Conservation (phyloP, 1,140 invertebrate genomes). For the Helicoverpa armigera region DNA sequence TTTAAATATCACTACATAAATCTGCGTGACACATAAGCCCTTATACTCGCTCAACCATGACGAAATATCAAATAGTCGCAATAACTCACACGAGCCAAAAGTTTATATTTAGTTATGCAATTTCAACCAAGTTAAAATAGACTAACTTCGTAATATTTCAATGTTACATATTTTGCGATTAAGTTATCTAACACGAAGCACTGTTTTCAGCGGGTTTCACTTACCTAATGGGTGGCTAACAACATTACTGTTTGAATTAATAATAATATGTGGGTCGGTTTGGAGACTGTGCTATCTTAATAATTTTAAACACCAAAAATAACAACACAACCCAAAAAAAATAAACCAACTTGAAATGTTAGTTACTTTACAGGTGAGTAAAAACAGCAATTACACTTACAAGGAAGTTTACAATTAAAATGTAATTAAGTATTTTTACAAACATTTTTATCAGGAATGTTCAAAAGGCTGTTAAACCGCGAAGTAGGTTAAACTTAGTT, state of each 20-base stretch:
- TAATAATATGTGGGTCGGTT: slow-evolving; percentile 18
- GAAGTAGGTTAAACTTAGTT: slow-evolving; percentile 70
- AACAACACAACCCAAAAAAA: not conserved
- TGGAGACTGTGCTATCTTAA: not conserved
- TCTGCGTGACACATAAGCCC: slow-evolving; percentile 36
- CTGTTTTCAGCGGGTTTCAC: slow-evolving; percentile 22
- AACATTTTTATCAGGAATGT: slow-evolving; percentile 51
- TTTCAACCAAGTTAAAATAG: slow-evolving; percentile 5
- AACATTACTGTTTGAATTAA: slow-evolving; percentile 34
- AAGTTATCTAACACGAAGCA: not conserved
- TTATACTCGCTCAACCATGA: slow-evolving; percentile 21
- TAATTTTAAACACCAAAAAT: not conserved
- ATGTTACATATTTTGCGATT: slow-evolving; percentile 25
- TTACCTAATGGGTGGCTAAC: slow-evolving; percentile 29
- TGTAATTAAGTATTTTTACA: slow-evolving; percentile 48
- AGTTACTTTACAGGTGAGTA: slow-evolving; percentile 1
- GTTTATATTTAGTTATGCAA: slow-evolving; percentile 16
- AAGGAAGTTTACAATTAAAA: slow-evolving; percentile 51
- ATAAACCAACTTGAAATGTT: not conserved
- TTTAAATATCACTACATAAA: slow-evolving; percentile 54
- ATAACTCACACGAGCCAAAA: not conserved
- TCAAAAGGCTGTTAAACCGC: slow-evolving; percentile 53
- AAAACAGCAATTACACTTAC: slow-evolving; percentile 29
- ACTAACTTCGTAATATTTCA: not conserved
- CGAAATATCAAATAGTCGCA: slow-evolving; percentile 16